phyloP scores from a whole-genome alignment of 2,113 vertebrate genomes.

The Tursiops truncatus region DNA sequence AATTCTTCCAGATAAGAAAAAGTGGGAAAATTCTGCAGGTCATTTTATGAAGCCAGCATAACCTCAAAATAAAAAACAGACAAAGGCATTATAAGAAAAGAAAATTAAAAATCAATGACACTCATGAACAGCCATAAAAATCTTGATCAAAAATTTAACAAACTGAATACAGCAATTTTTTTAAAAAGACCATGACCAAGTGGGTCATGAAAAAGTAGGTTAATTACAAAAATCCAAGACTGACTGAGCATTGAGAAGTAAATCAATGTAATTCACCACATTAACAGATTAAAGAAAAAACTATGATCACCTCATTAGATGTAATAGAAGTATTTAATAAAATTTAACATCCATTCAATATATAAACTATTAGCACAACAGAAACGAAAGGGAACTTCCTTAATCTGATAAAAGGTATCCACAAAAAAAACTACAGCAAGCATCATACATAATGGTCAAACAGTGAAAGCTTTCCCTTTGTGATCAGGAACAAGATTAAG shows the following conservation, averaged over 20 bases:
- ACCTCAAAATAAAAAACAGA: background rate
- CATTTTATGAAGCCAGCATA: constrained; percentile 34
- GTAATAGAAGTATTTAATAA: background rate
- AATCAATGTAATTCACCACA: background rate
- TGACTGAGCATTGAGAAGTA: background rate
- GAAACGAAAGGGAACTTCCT: constrained; percentile 26
- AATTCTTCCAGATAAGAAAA: background rate
- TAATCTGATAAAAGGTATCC: background rate
- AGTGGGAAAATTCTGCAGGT: background rate
- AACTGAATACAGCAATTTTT: background rate
- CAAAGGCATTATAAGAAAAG: background rate
- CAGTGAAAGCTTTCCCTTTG: constrained; percentile 32
- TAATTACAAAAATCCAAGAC: constrained; percentile 25
- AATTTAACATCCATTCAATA: constrained; percentile 19
- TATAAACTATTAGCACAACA: constrained; percentile 26
- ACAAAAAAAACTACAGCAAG: constrained; percentile 5
- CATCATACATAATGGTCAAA: background rate
- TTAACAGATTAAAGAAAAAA: constrained; percentile 23
- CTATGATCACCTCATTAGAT: background rate
- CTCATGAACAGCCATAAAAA: background rate
- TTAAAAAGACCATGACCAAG: background rate
- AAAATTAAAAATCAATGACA: background rate
- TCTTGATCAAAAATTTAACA: constrained; percentile 27
- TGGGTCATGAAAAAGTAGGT: background rate
- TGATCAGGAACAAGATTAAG: constrained; percentile 40